phyloP scores from a whole-genome alignment of 2,113 vertebrate genomes.

The Andinoacara biseriatus region DNA sequence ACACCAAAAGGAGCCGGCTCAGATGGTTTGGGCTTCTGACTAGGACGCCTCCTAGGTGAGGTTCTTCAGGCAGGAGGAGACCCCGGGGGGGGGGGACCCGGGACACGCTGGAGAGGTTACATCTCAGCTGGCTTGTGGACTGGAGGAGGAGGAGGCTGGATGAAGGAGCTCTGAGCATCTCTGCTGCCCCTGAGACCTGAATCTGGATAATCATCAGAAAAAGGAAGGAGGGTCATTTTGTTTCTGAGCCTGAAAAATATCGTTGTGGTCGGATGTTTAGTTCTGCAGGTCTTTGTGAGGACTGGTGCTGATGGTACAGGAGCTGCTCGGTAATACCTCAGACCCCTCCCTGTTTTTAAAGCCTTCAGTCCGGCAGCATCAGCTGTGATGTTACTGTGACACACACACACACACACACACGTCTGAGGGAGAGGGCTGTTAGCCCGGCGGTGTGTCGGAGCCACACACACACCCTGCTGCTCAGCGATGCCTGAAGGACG shows the following conservation, averaged over 20 bases:
- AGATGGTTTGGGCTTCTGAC: not conserved
- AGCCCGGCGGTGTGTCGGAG: conserved; percentile 54
- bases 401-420: conserved; percentile 9
- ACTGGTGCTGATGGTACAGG: not conserved
- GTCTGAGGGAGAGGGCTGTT: conserved; percentile 37
- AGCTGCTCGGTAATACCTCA: not conserved
- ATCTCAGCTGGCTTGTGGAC: not conserved
- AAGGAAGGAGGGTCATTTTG: not conserved
- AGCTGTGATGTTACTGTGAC: conserved; percentile 5
- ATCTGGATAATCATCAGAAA: not conserved
- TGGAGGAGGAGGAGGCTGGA: not conserved
- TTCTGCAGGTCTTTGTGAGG: not conserved
- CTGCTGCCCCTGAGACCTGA: not conserved
- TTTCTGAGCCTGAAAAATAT: not conserved
- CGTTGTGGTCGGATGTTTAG: not conserved
- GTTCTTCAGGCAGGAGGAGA: no score
- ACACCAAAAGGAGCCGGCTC: not conserved
- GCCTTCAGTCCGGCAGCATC: conserved; percentile 30
- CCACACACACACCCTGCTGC: conserved; percentile 7
- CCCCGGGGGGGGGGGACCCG: no score
- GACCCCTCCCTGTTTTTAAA: conserved; percentile 46
- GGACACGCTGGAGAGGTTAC: no score
- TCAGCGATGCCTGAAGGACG: conserved; percentile 25
- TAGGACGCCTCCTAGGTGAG: not conserved
- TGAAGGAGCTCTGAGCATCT: not conserved